These are phyloP conservation scores for Picus viridis DNA, from an alignment of 2,797 vertebrate species.

Conservation along the genomic window DNA sequence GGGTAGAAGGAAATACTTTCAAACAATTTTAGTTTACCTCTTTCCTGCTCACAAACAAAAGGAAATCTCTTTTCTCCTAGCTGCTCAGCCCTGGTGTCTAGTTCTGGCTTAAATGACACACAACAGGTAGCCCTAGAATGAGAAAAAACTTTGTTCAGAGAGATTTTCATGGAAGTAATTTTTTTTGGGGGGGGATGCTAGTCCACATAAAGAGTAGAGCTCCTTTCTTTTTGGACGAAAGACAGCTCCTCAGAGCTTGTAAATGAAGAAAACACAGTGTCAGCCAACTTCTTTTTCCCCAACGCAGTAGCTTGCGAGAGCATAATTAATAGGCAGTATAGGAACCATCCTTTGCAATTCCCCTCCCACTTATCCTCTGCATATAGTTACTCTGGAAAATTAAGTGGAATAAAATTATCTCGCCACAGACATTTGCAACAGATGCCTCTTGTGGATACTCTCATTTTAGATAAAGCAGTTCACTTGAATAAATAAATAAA, in stretches of 20 bases:
- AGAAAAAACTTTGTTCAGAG: neutral
- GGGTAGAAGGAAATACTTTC: neutral
- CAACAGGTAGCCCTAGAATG: neutral
- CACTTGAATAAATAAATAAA: too few relatives aligned
- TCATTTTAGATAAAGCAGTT: slow-evolving; percentile 5
- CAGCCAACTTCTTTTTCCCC: neutral
- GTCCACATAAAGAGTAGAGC: neutral
- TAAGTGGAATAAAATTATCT: slow-evolving; percentile 34
- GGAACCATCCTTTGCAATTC: neutral
- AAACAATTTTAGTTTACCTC: neutral
- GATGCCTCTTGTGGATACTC: neutral
- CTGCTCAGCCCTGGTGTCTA: neutral
- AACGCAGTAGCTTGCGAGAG: neutral
- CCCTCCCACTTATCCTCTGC: slow-evolving; percentile 30
- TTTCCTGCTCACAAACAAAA: neutral
- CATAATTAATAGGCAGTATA: slow-evolving; percentile 21
- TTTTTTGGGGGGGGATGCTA: neutral
- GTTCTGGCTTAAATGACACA: neutral
- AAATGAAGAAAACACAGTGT: neutral
- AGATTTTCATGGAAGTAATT: neutral
- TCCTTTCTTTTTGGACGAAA: neutral
- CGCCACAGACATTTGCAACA: slow-evolving; percentile 29
- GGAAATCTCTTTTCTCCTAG: neutral
- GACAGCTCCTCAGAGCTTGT: neutral
- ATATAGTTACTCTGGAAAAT: slow-evolving; percentile 49